phyloP scores from a whole-genome alignment of 2,888 invertebrate species.

The Nomada ruficornis region DNA sequence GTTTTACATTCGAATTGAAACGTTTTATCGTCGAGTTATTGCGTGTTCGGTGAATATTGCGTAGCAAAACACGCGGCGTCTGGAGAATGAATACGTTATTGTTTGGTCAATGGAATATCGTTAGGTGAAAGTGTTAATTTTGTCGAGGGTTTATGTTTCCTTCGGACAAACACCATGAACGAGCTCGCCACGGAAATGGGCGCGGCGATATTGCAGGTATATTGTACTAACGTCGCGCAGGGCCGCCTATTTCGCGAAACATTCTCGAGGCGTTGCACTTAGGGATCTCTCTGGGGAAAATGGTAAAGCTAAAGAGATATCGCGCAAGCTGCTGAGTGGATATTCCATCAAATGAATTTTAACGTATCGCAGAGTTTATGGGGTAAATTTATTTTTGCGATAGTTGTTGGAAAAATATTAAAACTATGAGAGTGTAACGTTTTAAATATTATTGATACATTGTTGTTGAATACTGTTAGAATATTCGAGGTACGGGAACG shows the following conservation, averaged over 20 bases:
- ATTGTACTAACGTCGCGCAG: conserved; percentile 25
- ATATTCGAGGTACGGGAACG: too few relatives aligned
- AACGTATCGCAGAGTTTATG: conserved; percentile 3
- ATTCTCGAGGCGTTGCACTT: conserved; percentile 4
- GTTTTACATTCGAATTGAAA: neutral
- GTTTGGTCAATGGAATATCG: neutral
- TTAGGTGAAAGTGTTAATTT: conserved; percentile 30
- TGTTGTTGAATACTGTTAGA: too few relatives aligned
- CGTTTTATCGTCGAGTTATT: too few relatives aligned
- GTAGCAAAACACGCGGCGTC: too few relatives aligned
- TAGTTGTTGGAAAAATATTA: neutral
- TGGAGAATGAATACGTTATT: neutral
- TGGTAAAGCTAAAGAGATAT: conserved; percentile 25
- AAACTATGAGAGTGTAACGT: neutral
- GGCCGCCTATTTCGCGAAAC: conserved; percentile 30
- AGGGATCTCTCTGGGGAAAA: conserved; percentile 1
- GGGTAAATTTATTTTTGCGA: neutral
- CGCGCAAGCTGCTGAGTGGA: conserved; percentile 4
- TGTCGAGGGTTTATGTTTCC: conserved; percentile 14
- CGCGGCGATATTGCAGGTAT: conserved; percentile 24
- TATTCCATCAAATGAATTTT: neutral
- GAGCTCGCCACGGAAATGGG: conserved; percentile 38
- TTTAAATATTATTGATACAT: neutral
- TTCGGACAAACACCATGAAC: conserved; percentile 24
- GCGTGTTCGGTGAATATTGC: neutral